phyloP scores from a whole-genome alignment of 2,113 vertebrate species.

The Scalopus aquaticus region DNA sequence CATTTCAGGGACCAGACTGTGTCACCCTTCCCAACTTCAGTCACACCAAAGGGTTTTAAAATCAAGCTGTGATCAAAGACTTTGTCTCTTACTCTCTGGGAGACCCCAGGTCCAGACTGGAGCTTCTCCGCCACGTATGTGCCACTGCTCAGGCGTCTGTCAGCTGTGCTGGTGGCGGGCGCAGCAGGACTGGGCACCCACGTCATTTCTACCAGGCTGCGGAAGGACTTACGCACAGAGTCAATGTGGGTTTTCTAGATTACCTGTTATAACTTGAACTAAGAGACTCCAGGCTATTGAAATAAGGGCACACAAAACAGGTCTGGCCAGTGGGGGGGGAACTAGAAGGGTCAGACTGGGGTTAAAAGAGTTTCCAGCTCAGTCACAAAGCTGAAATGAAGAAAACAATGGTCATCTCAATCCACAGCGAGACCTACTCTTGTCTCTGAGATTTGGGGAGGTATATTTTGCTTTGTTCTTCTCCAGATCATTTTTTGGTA shows the following conservation, averaged over 20 bases:
- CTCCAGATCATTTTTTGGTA: neutral
- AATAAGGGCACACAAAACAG: neutral
- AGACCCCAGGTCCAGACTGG: neutral
- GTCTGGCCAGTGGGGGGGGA: neutral
- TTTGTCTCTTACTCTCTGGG: neutral
- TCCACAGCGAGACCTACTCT: neutral
- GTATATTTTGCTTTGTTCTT: neutral
- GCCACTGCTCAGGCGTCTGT: neutral
- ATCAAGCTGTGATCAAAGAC: neutral
- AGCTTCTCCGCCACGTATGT: neutral
- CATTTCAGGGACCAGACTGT: neutral
- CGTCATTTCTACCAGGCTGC: neutral
- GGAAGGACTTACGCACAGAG: neutral
- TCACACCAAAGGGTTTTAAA: neutral
- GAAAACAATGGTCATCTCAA: neutral
- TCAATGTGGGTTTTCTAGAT: neutral
- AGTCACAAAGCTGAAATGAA: neutral
- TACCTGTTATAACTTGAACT: neutral
- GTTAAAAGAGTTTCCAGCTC: neutral
- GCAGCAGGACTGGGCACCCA: neutral
- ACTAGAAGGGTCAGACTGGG: neutral
- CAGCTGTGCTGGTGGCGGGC: neutral
- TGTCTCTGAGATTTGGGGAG: neutral
- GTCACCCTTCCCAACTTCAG: neutral
- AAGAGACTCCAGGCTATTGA: neutral